A percentile compares a stretch with the other conserved stretches of the same genome.
phyloP scores from a whole-genome alignment of 2,113 vertebrate species.

The Lota lota region DNA sequence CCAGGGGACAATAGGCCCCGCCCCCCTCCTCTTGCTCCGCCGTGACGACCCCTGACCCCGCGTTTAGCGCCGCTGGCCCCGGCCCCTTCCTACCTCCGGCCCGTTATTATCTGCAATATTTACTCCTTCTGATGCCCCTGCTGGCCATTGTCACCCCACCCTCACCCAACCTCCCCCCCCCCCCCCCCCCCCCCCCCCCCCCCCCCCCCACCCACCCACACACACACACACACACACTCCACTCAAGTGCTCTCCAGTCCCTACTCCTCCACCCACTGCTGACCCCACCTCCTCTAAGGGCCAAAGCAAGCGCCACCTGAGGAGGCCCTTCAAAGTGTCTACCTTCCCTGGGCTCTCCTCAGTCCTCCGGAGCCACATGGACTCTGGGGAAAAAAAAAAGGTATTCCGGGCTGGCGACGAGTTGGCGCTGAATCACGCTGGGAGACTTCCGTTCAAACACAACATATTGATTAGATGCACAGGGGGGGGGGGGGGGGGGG shows the following conservation, averaged over 20 bases:
- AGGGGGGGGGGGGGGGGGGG: no score
- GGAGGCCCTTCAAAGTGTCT: slow-evolving; percentile 18
- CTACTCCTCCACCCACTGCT: slow-evolving; percentile 20
- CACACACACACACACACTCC: slow-evolving; percentile 22
- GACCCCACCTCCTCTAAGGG: slow-evolving; percentile 25
- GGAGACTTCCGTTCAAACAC: no score
- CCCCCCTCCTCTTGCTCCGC: slow-evolving; percentile 50
- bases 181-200: slow-evolving; percentile 10
- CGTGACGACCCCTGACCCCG: slow-evolving; percentile 63
- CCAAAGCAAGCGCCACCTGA: slow-evolving; percentile 42
- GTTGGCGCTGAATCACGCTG: no score
- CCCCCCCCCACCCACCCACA: background rate
- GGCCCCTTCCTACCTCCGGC: slow-evolving; percentile 55
- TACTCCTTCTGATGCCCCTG: slow-evolving; percentile 65
- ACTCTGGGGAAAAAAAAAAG: no score
- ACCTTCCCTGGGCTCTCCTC: no score
- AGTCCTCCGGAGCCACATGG: background rate
- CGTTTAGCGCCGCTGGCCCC: slow-evolving; percentile 57
- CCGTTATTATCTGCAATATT: slow-evolving; percentile 75
- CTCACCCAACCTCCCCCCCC: background rate
- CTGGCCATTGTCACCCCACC: slow-evolving; percentile 35
- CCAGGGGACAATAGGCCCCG: slow-evolving; percentile 59
- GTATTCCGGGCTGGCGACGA: background rate
- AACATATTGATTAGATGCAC: no score
- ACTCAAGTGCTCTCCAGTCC: slow-evolving; percentile 51